Conservation (phyloP, 1,140 invertebrate species). For the Cyclargus thomasi region DNA sequence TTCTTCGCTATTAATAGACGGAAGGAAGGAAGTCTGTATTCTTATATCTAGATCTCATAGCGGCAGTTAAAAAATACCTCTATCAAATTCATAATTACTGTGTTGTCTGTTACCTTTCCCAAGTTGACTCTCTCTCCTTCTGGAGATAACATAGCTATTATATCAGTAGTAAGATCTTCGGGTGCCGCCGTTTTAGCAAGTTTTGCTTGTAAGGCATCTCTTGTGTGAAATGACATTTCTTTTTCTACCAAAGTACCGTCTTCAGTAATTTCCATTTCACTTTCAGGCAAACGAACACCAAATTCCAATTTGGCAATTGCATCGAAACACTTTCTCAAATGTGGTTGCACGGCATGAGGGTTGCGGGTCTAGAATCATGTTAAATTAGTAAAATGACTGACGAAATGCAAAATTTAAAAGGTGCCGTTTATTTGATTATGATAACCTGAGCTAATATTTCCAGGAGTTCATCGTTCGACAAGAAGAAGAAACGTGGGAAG, state of each 20-base stretch:
- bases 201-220: conserved; percentile 55
- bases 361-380: conserved; percentile 80
- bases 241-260: conserved; percentile 53
- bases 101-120: conserved; percentile 76
- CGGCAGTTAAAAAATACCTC: no score
- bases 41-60: no score
- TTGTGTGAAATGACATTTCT: conserved; percentile 58
- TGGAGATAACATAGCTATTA: conserved; percentile 90
- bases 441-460: conserved; percentile 91
- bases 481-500: conserved; percentile 94
- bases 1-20: no score
- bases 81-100: not conserved
- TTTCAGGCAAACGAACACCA: conserved; percentile 74
- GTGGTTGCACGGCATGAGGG: conserved; percentile 90
- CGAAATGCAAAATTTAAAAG: no score
- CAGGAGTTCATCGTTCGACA: conserved; percentile 94
- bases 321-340: conserved; percentile 93
- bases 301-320: conserved; percentile 88
- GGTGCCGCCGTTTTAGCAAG: conserved; percentile 54
- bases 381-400: not conserved
- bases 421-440: not conserved
- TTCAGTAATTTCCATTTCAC: conserved; percentile 65
- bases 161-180: conserved; percentile 83
- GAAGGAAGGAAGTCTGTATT: no score
- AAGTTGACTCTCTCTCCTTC: conserved; percentile 87